phyloP scores from a whole-genome alignment of 2,888 invertebrate species.

The Ochropleura plecta region DNA sequence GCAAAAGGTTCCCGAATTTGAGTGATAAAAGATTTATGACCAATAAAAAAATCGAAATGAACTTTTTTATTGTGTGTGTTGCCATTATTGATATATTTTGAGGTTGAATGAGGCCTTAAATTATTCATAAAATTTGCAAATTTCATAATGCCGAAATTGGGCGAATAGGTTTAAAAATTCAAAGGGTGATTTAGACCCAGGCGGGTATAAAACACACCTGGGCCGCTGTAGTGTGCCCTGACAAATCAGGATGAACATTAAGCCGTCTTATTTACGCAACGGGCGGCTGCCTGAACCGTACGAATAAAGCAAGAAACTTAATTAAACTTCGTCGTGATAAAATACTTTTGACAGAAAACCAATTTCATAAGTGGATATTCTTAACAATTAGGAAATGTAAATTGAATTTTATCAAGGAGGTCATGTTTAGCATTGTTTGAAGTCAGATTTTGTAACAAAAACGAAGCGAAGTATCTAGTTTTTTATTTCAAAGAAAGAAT shows the following conservation, averaged over 20 bases:
- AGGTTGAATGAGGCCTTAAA: conserved; percentile 39
- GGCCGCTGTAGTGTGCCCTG: conserved; percentile 48
- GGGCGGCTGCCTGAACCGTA: conserved; percentile 39
- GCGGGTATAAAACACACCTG: conserved; percentile 71
- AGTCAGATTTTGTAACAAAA: conserved; percentile 4
- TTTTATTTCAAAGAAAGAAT: conserved; percentile 13
- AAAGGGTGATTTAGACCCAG: conserved; percentile 65
- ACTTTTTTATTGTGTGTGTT: conserved; percentile 50
- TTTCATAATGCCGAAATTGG: conserved; percentile 33
- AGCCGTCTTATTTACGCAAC: conserved; percentile 66
- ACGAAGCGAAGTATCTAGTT: neutral
- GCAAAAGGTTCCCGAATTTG: conserved; percentile 45
- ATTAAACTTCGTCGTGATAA: conserved; percentile 60
- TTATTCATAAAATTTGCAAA: conserved; percentile 49
- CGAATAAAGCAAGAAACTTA: conserved; percentile 63
- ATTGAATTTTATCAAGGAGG: conserved; percentile 27
- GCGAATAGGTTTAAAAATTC: conserved; percentile 68
- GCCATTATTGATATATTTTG: conserved; percentile 57
- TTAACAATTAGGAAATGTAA: conserved; percentile 44
- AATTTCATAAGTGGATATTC: conserved; percentile 48
- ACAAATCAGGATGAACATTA: conserved; percentile 68
- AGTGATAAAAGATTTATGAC: conserved; percentile 55
- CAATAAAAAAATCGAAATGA: conserved; percentile 46
- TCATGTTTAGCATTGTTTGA: conserved; percentile 17
- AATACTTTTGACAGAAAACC: conserved; percentile 54